Percentiles rank a stretch among this genome's conserved stretches.
Evolutionary conservation across 2,113 vertebrate species (phyloP).

Genomic region (Tragelaphus buxtoni): DNA sequence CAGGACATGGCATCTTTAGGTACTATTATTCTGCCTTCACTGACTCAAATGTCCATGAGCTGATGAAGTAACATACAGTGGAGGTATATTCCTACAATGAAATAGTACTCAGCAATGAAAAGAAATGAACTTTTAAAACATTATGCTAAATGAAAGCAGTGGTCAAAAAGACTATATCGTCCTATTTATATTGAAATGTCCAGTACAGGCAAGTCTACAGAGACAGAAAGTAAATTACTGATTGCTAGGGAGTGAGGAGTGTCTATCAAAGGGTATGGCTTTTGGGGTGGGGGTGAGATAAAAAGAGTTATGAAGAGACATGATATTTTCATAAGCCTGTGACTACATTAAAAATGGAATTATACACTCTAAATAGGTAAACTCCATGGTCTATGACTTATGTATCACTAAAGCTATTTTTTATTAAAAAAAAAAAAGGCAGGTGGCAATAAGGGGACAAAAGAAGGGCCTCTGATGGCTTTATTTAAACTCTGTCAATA

Average conservation of each 20-base stretch:
- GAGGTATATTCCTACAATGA: neutral
- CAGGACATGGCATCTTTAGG: neutral
- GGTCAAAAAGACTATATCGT: neutral
- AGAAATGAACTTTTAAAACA: neutral
- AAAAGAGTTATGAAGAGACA: neutral
- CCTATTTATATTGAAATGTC: neutral
- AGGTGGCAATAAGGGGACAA: neutral
- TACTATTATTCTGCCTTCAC: neutral
- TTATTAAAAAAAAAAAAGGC: neutral
- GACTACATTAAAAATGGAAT: neutral
- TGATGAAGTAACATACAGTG: neutral
- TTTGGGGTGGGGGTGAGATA: neutral
- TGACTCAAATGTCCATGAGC: neutral
- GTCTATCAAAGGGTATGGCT: neutral
- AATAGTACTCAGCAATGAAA: neutral
- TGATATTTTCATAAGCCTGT: neutral
- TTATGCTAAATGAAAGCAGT: neutral
- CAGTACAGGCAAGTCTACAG: neutral
- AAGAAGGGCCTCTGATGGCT: neutral
- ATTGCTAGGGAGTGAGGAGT: neutral
- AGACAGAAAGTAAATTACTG: neutral
- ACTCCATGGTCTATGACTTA: neutral
- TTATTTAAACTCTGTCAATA: conserved; percentile 2
- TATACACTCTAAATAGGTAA: neutral
- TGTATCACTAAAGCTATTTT: neutral